These are phyloP conservation scores for Ethmia dodecea DNA, from an alignment of 2,888 invertebrate species.

Conservation along the genomic window DNA sequence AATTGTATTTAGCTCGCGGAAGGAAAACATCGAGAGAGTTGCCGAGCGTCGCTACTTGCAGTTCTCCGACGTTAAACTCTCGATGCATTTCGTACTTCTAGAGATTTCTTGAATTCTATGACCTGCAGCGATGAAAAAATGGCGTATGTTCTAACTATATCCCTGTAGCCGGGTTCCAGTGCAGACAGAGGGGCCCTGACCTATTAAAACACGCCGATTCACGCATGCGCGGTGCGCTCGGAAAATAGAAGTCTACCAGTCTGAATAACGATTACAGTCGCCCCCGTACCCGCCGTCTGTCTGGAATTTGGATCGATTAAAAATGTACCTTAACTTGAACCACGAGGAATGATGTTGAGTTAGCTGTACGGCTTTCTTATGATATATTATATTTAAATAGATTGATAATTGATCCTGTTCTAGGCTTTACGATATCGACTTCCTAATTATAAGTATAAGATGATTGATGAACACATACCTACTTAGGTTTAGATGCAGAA, in stretches of 20 bases:
- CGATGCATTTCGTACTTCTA: conserved; percentile 29
- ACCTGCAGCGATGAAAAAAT: conserved; percentile 29
- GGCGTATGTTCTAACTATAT: conserved; percentile 52
- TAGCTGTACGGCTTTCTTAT: conserved; percentile 1
- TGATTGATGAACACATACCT: too few relatives aligned
- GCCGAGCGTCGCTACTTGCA: conserved; percentile 12
- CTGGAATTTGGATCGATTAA: conserved; percentile 41
- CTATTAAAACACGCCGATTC: conserved; percentile 51
- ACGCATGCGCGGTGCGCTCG: conserved; percentile 61
- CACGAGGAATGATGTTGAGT: not conserved
- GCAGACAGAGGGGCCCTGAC: conserved; percentile 68
- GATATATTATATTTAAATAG: not conserved
- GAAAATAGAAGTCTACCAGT: conserved; percentile 53
- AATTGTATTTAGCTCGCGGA: conserved; percentile 30
- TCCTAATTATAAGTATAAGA: too few relatives aligned
- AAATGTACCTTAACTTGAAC: conserved; percentile 34
- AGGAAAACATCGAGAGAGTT: conserved; percentile 21
- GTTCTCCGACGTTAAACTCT: conserved; percentile 18
- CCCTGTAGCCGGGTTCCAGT: conserved; percentile 54
- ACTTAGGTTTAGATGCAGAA: too few relatives aligned
- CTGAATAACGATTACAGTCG: conserved; percentile 66
- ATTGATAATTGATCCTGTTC: conserved; percentile 12
- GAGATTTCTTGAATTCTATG: conserved; percentile 15
- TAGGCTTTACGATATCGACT: conserved; percentile 4
- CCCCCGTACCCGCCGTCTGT: conserved; percentile 50